Conservation (phyloP, 2,888 invertebrate genomes). For the Volucella inflata region DNA sequence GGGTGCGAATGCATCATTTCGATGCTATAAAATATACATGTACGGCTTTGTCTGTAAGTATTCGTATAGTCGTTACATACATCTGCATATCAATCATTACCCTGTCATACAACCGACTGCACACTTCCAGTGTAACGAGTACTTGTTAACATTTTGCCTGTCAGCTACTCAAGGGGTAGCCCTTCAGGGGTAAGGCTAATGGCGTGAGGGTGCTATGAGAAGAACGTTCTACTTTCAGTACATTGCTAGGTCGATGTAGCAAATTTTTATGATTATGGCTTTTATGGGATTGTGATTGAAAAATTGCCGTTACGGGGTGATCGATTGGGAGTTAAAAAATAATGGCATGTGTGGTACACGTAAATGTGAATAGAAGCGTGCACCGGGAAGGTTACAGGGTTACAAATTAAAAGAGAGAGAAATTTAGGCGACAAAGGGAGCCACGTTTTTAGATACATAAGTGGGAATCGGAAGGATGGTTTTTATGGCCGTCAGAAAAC, state of each 20-base stretch:
- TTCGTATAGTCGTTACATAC: constrained; percentile 27
- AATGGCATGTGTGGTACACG: not conserved
- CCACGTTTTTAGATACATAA: too few relatives aligned
- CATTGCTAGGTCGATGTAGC: constrained; percentile 13
- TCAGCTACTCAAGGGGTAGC: constrained; percentile 3
- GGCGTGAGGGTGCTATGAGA: too few relatives aligned
- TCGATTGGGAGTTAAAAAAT: constrained; percentile 46
- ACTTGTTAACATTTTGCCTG: constrained; percentile 29
- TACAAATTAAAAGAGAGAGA: too few relatives aligned
- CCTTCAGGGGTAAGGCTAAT: not conserved
- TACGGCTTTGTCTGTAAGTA: constrained; percentile 28
- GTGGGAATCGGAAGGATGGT: too few relatives aligned
- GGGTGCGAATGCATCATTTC: too few relatives aligned
- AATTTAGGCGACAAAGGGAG: too few relatives aligned
- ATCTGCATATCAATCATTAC: constrained; percentile 56
- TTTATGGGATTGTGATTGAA: constrained; percentile 46
- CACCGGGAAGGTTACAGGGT: too few relatives aligned
- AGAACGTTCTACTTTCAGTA: not conserved
- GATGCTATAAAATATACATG: too few relatives aligned
- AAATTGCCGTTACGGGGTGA: constrained; percentile 31
- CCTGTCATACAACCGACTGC: constrained; percentile 31
- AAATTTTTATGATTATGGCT: constrained; percentile 43
- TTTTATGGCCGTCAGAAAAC: too few relatives aligned
- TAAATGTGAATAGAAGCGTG: too few relatives aligned
- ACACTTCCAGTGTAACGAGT: constrained; percentile 27